Evolutionary conservation across 2,888 invertebrate genomes (phyloP), one percentile per base, ranked within the genome.

Genomic region (Calephelis perditalis): DNA sequence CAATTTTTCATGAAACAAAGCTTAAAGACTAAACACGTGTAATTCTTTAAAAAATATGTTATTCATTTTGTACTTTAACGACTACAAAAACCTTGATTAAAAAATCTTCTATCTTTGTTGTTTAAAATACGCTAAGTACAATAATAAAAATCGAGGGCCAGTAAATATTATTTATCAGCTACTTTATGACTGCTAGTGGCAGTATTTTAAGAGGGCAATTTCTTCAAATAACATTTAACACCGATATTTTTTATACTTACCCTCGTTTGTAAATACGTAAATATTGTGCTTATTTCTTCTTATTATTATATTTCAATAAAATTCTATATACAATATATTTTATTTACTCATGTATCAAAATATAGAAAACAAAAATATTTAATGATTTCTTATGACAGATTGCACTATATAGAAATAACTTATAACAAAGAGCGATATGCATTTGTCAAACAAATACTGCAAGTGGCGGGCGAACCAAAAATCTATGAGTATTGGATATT

Each of bases 391-490:
- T 49, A 40, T 15, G 35, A 35, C 52, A 35, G 10, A 10, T 35
- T 35, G 26, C 10, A 10, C 15, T 52, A 52, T 35, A 52, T 35
- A 52, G 15, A 52, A 35, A 52, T 26, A 52, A 52, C 15, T 26
- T 15, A 26, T 52, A 8, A 52, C 11, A 35, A 52, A 49, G 5
- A 52, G 26, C 9, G 5, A 52, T 52, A 15, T 3, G 52, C 52
- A 52, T 52, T 52, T 52, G 52, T 52, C 35, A 10, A 49, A 49
- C 49, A 49, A 49, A 49, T n/a, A 49, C 26, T 49, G 26, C n/a
- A 26, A 26, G 15, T n/a, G 7, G 49, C 15, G 15, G 49, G 49
- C 15, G 15, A 26, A 49, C 12, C 49, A 12, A 26, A 49, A 26
- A 49, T 15, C 49, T 49, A 49, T 49, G 49, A 49, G 49, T 49